phyloP scores from a whole-genome alignment of 2,888 invertebrate species.

The Leptura quadrifasciata region DNA sequence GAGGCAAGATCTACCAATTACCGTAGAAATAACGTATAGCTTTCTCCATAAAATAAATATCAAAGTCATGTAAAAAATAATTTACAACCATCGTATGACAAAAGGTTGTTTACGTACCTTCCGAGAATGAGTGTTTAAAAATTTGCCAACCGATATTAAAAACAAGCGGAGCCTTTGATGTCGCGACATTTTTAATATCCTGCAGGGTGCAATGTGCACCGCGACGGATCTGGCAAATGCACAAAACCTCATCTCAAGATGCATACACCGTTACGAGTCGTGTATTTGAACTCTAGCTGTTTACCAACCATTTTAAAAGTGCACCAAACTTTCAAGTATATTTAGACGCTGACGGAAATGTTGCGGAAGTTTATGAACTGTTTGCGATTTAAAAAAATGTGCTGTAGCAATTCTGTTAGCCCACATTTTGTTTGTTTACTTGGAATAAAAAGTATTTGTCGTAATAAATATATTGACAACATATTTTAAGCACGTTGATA shows the following conservation, averaged over 20 bases:
- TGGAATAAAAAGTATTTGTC: neutral
- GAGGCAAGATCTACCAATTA: neutral
- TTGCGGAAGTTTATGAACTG: slow-evolving; percentile 49
- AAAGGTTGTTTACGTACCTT: slow-evolving; percentile 39
- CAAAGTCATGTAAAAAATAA: slow-evolving; percentile 20
- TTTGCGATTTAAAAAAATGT: slow-evolving; percentile 47
- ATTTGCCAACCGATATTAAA: slow-evolving; percentile 56
- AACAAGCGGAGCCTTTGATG: slow-evolving; percentile 56
- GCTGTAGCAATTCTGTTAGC: slow-evolving; percentile 35
- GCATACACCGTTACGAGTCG: slow-evolving; percentile 52
- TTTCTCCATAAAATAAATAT: slow-evolving; percentile 2
- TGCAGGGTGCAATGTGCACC: slow-evolving; percentile 53
- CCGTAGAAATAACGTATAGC: neutral
- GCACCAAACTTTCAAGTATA: slow-evolving; percentile 56
- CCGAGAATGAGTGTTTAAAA: slow-evolving; percentile 53
- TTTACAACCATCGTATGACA: slow-evolving; percentile 10
- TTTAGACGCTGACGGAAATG: slow-evolving; percentile 54
- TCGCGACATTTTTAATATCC: slow-evolving; percentile 58
- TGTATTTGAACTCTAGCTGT: slow-evolving; percentile 60
- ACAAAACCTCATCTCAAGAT: slow-evolving; percentile 47
- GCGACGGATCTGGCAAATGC: slow-evolving; percentile 55
- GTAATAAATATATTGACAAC: neutral
- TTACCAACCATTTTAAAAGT: slow-evolving; percentile 59
- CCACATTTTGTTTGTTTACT: slow-evolving; percentile 35
- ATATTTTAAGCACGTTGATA: neutral